A percentile compares a stretch with the other conserved stretches of the same genome.
Evolutionary conservation across 1,140 invertebrate genomes (phyloP).

Genomic region (Pogonus chalceus): DNA sequence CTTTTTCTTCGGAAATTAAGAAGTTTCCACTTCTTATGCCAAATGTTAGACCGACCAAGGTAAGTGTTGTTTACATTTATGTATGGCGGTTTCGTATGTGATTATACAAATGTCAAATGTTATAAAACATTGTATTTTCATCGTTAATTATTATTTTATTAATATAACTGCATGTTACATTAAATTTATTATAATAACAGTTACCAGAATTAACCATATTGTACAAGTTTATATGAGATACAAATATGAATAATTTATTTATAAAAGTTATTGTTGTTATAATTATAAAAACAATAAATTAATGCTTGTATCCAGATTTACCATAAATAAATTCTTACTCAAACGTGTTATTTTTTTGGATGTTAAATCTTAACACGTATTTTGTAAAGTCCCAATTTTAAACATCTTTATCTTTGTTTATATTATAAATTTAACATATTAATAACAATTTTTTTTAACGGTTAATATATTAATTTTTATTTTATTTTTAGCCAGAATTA

Average conservation of each 20-base stretch:
- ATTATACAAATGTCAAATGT: conserved; percentile 12
- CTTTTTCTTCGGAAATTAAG: conserved; percentile 23
- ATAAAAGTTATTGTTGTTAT: too few species aligned
- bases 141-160: conserved; percentile 16
- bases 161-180: conserved; percentile 12
- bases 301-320: conserved; percentile 9
- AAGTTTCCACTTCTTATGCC: conserved; percentile 61
- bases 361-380: conserved; percentile 4
- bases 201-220: conserved; percentile 2
- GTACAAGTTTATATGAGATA: background rate
- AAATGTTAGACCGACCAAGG: conserved; percentile 53
- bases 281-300: background rate
- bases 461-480: too few species aligned
- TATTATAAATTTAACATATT: conserved; percentile 1
- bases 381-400: background rate
- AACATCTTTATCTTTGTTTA: background rate
- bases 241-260: too few species aligned
- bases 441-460: conserved; percentile 19
- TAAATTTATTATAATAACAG: conserved; percentile 3
- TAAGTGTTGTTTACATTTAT: conserved; percentile 35
- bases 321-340: conserved; percentile 5
- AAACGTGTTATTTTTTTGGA: conserved; percentile 8
- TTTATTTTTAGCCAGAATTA: conserved; percentile 64
- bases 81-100: too few species aligned
- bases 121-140: background rate